Evolutionary conservation across 2,113 vertebrate genomes (phyloP).

Genomic region (Panthera leo): DNA sequence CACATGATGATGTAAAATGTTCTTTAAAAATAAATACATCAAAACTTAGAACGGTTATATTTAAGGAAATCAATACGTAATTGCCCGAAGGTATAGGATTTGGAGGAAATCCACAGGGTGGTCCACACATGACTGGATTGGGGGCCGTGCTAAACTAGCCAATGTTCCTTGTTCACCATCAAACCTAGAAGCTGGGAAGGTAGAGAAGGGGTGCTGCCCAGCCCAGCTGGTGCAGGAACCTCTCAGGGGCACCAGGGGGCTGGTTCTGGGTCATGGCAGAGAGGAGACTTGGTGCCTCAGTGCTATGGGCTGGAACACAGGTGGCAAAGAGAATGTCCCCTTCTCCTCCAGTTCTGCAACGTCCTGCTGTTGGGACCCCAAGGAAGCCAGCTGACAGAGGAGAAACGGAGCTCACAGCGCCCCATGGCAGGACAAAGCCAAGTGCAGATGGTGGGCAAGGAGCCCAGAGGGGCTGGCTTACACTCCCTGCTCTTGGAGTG

Average conservation of each 20-base stretch:
- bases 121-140: background rate
- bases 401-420: background rate
- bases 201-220: background rate
- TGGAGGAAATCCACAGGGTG: background rate
- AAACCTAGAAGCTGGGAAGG: rapidly evolving
- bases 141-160: rapidly evolving
- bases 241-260: rapidly evolving
- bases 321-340: background rate
- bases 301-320: rapidly evolving
- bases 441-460: rapidly evolving
- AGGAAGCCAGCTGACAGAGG: background rate
- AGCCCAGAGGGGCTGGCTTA: rapidly evolving
- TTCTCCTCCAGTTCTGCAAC: background rate
- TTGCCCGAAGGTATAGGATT: rapidly evolving
- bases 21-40: background rate
- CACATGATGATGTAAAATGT: background rate
- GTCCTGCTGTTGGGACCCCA: rapidly evolving
- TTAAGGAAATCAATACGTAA: background rate
- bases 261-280: background rate
- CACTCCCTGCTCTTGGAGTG: rapidly evolving
- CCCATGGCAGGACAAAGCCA: background rate
- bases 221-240: too few species aligned
- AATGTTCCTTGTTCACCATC: rapidly evolving
- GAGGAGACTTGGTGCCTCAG: rapidly evolving
- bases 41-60: background rate